Evolutionary conservation across 23 tunicate genomes (phyloP).

Genomic region (Styela clava): DNA sequence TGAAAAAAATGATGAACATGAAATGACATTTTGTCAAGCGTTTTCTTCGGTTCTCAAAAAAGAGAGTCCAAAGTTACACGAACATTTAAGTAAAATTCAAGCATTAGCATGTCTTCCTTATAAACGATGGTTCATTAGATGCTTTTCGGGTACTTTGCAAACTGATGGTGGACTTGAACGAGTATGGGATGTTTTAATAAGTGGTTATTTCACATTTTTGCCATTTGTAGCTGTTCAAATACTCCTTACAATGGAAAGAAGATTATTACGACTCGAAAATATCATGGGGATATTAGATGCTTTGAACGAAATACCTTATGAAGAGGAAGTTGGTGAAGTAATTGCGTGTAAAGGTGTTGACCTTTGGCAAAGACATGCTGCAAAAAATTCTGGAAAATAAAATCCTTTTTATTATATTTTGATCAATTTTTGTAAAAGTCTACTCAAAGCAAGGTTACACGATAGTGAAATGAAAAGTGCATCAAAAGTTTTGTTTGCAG

Average conservation of each 20-base stretch:
- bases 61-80: slow-evolving; percentile 11
- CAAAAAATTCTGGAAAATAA: too few species aligned
- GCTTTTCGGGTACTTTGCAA: slow-evolving; percentile 27
- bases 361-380: slow-evolving; percentile 31
- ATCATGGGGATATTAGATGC: slow-evolving; percentile 13
- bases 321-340: slow-evolving; percentile 38
- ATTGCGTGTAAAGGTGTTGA: slow-evolving; percentile 50
- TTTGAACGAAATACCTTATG: slow-evolving; percentile 18
- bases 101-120: slow-evolving; percentile 25
- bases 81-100: slow-evolving; percentile 20
- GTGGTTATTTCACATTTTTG: slow-evolving; percentile 40
- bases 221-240: slow-evolving; percentile 71
- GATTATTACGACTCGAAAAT: slow-evolving; percentile 21
- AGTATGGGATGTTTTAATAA: slow-evolving; percentile 66
- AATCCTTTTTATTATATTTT: too few species aligned
- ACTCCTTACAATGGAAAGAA: slow-evolving; percentile 40
- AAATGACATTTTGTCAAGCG: slow-evolving; percentile 9
- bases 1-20: slow-evolving; percentile 26
- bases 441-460: too few species aligned
- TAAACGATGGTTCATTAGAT: slow-evolving; percentile 19
- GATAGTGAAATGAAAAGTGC: too few species aligned
- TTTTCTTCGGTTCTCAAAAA: slow-evolving; percentile 18
- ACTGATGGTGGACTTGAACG: slow-evolving; percentile 50
- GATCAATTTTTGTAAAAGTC: too few species aligned
- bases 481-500: too few species aligned